These are phyloP conservation scores for Pharmacophagus antenor DNA, from an alignment of 2,888 invertebrate species.

Conservation along the genomic window DNA sequence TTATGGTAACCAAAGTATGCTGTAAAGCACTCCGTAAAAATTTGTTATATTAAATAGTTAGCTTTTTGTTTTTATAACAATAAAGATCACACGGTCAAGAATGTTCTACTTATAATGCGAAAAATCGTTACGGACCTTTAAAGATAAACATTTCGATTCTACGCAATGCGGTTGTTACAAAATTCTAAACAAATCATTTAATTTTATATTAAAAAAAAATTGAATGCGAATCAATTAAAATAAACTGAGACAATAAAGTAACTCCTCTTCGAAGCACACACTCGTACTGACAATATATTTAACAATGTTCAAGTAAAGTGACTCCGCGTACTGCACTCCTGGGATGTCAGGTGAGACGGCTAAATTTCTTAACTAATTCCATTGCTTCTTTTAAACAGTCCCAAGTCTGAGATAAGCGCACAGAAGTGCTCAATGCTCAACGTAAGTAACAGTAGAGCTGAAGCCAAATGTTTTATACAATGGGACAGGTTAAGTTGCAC, in stretches of 20 bases:
- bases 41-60: too few species aligned
- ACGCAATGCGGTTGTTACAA: too few species aligned
- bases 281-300: not conserved
- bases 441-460: conserved; percentile 2
- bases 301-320: not conserved
- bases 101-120: too few species aligned
- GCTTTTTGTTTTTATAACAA: too few species aligned
- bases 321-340: not conserved
- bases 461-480: not conserved
- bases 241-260: not conserved
- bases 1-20: too few species aligned
- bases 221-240: not conserved
- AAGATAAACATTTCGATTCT: too few species aligned
- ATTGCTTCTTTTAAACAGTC: conserved; percentile 7
- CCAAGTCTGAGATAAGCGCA: not conserved
- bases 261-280: not conserved
- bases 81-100: too few species aligned
- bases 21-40: too few species aligned
- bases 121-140: too few species aligned
- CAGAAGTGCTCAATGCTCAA: not conserved
- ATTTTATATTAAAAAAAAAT: not conserved
- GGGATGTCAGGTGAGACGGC: not conserved
- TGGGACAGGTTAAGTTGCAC: conserved; percentile 7
- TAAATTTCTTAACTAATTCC: conserved; percentile 4
- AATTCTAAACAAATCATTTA: too few species aligned